Evolutionary conservation across 2,888 invertebrate genomes (phyloP), one percentile per base, ranked within the genome.

Genomic region (Mimachlamys varia): DNA sequence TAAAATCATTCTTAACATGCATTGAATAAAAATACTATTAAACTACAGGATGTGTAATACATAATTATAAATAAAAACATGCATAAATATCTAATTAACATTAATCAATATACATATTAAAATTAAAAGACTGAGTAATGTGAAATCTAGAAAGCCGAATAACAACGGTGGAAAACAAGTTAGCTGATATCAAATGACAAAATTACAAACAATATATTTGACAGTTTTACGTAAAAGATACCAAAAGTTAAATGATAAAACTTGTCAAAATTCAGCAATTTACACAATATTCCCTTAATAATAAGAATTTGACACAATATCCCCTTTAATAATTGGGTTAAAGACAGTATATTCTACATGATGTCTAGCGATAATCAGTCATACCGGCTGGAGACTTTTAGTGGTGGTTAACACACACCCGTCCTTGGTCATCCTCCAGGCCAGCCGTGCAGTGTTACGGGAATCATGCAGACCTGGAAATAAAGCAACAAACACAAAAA

Each of bases 401-500:
- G 97, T 97, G 89, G 97, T 97, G 91, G 96, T 96, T 93, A 98
- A 95, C 37, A 97, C 94, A 92, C 97, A 97, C 33, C 98, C 98
- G 96, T 97, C 97, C 90, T 96, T 94, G 50, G 97, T 97, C 97
- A 98, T 97, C 96, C 97, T 97, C 94, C 97, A 97, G 55, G 97
- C 97, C 90, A 98, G 96, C 88, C 96, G 96, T 19, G 97, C 98
- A 88, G 98, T 97, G 95, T 98, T 98, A 93, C 97, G 97, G 22
- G 98, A 97, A 96, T 98, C 98, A 96, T 97, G 97, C 58, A 97
- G 96, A 62, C 98, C 98, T 96, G 91, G 12, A 94, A 90, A 58
- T 38, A 88, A 33, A 27, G 89, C 53, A 33, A 89, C 27, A 44
- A 3, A 44, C 7, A 44, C 3, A 44, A 44, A 44, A 44, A 44